These are phyloP conservation scores for Vanacampus margaritifer DNA, from an alignment of 2,113 vertebrate species.

Conservation along the genomic window DNA sequence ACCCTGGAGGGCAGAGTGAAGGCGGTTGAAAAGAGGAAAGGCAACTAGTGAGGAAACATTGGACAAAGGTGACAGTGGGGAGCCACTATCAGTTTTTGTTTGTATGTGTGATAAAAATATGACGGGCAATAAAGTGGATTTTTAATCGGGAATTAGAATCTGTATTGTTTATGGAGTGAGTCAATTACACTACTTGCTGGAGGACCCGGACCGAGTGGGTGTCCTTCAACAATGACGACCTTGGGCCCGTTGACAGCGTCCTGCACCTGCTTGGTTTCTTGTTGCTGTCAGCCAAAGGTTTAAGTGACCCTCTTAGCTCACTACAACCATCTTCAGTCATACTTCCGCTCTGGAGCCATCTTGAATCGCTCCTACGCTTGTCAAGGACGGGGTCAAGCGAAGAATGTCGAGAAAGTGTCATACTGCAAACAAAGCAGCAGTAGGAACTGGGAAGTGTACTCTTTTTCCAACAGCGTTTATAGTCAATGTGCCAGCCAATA, in stretches of 20 bases:
- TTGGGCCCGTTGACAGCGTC: not conserved
- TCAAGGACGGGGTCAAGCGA: not conserved
- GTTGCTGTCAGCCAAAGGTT: conserved; percentile 24
- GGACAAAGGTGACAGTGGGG: conserved; percentile 25
- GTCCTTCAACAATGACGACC: conserved; percentile 1
- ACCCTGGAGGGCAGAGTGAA: conserved; percentile 64
- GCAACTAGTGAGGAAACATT: not conserved
- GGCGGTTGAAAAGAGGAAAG: conserved; percentile 61
- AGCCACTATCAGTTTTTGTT: conserved; percentile 15
- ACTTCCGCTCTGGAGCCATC: not conserved
- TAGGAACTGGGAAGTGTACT: no score
- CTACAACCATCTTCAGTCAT: not conserved
- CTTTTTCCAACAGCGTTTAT: no score
- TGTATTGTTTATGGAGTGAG: not conserved
- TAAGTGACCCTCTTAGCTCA: conserved; percentile 11
- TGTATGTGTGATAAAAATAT: conserved; percentile 32
- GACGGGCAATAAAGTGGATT: conserved; percentile 57
- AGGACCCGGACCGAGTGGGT: not conserved
- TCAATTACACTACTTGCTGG: not conserved
- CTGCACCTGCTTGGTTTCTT: conserved; percentile 4
- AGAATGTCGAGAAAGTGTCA: not conserved
- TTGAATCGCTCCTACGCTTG: not conserved
- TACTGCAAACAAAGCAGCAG: no score
- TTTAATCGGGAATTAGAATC: conserved; percentile 33
- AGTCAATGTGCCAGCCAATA: no score